Evolutionary conservation across 2,797 vertebrate species (phyloP).

Genomic region (Channallabes apus): DNA sequence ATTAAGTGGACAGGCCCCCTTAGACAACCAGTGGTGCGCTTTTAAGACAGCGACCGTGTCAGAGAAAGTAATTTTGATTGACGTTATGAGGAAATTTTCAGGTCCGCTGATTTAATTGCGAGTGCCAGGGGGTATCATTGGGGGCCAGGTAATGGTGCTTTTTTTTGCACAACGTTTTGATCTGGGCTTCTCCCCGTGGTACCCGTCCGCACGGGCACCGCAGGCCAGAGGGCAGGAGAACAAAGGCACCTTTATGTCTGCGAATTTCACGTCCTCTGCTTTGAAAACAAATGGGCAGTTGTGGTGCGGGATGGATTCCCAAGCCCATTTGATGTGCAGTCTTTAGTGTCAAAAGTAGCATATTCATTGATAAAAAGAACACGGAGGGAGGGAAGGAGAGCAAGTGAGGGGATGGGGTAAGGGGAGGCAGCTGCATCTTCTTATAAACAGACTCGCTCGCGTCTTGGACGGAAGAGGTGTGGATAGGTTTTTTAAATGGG

Average conservation of each 20-base stretch:
- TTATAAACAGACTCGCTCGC: conserved; percentile 63
- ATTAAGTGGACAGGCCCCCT: conserved; percentile 80
- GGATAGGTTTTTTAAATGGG: conserved; percentile 70
- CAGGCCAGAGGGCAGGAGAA: conserved; percentile 94
- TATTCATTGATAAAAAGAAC: conserved; percentile 74
- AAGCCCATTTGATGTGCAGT: conserved; percentile 96
- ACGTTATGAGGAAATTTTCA: conserved; percentile 82
- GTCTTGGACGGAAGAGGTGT: conserved; percentile 66
- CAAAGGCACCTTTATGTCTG: conserved; percentile 88
- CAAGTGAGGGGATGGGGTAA: conserved; percentile 20
- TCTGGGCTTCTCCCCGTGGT: conserved; percentile 85
- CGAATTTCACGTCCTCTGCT: conserved; percentile 85
- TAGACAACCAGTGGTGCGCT: conserved; percentile 74
- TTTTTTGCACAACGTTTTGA: conserved; percentile 76
- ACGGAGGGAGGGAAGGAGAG: conserved; percentile 35
- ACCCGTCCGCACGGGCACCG: conserved; percentile 82
- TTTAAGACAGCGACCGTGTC: conserved; percentile 80
- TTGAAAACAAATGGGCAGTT: conserved; percentile 93
- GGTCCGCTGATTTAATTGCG: conserved; percentile 88
- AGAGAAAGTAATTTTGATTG: conserved; percentile 93
- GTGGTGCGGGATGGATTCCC: conserved; percentile 94
- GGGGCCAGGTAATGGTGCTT: conserved; percentile 84
- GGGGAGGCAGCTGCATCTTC: conserved; percentile 62
- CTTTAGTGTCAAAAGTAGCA: conserved; percentile 88
- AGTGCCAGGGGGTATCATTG: conserved; percentile 90